A percentile compares a stretch with the other conserved stretches of the same genome.
Conservation (phyloP, 2,888 invertebrate genomes). For the Timema podura region DNA sequence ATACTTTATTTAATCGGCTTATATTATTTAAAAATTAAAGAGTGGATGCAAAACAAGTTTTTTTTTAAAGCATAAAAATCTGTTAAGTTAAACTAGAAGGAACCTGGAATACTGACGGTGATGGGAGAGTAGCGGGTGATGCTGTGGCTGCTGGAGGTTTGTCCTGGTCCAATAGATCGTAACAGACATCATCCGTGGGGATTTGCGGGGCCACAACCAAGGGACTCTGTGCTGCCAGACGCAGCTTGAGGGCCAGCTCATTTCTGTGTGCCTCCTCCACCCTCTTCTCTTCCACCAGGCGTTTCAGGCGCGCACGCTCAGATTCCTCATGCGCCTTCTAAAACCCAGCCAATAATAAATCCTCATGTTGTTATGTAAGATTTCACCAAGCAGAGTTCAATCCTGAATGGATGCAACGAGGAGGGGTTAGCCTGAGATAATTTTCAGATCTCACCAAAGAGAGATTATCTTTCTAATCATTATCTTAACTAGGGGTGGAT, state of each 20-base stretch:
- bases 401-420: too few species aligned
- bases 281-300: neutral
- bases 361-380: too few species aligned
- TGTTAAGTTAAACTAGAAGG: neutral
- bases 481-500: too few species aligned
- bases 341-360: too few species aligned
- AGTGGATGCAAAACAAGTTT: too few species aligned
- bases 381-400: too few species aligned
- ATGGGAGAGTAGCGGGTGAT: neutral
- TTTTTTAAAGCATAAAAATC: too few species aligned
- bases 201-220: conserved; percentile 24
- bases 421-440: too few species aligned
- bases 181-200: conserved; percentile 22
- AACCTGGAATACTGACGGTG: neutral
- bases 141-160: conserved; percentile 3
- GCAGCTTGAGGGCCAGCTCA: conserved; percentile 5
- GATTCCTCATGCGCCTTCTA: conserved; percentile 14
- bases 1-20: too few species aligned
- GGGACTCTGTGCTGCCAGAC: conserved; percentile 11
- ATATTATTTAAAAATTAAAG: too few species aligned
- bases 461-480: too few species aligned
- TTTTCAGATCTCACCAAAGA: too few species aligned
- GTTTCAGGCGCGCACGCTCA: neutral
- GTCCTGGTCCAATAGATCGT: conserved; percentile 22
- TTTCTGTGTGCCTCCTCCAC: neutral